Percentiles rank a stretch among this genome's conserved stretches.
Conservation (phyloP, 2,888 invertebrate species). For the Tricholauxania praeusta region DNA sequence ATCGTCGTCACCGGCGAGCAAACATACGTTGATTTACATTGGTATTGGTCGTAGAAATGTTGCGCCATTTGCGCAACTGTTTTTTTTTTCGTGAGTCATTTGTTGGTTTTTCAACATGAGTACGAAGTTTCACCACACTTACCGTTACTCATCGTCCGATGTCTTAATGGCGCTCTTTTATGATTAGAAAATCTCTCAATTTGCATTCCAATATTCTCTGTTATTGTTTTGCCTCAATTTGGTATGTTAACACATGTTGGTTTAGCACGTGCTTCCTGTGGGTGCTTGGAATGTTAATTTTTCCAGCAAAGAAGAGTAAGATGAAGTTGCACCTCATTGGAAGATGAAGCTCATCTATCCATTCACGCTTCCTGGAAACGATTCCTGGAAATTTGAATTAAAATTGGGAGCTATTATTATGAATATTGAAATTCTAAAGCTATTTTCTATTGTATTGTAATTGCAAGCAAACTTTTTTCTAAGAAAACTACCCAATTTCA, state of each 20-base stretch:
- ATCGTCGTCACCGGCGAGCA: constrained; percentile 3
- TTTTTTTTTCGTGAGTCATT: constrained; percentile 40
- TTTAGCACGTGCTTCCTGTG: background rate
- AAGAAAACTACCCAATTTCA: no score
- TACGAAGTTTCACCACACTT: background rate
- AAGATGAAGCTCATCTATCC: no score
- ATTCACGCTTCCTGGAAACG: no score
- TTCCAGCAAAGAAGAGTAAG: no score
- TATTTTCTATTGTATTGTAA: no score
- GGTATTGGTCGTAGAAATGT: constrained; percentile 38
- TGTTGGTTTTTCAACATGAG: constrained; percentile 23
- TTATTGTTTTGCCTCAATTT: constrained; percentile 9
- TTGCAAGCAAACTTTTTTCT: no score
- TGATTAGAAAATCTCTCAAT: background rate
- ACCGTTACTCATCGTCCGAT: background rate
- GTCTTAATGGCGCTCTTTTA: background rate
- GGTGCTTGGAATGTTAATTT: no score
- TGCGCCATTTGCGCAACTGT: constrained; percentile 49
- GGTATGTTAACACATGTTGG: constrained; percentile 3
- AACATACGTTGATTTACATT: constrained; percentile 13
- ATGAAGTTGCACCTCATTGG: no score
- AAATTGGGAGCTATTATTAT: no score
- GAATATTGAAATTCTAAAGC: no score
- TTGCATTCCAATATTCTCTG: constrained; percentile 18
- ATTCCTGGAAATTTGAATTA: no score